Base-by-base conservation (phyloP, 2,888 invertebrate species). In the Leptinotarsa juncta region DNA sequence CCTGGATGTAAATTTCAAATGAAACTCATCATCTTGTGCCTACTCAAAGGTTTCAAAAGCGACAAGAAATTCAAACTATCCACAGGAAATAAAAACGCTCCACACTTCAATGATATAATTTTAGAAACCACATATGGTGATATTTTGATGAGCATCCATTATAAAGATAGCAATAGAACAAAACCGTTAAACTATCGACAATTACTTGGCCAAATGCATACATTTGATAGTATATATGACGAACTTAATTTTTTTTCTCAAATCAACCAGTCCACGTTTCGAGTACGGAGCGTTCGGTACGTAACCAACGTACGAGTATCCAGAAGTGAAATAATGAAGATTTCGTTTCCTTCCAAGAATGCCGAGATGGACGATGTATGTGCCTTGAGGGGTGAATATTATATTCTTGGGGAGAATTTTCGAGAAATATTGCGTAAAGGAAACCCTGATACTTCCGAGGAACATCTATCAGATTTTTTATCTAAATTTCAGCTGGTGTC, bases 321-420 rank as follows among this genome's bases (percentile, higher is more conserved):
- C 7, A 62, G 62, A 26, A 62, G 62, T 42, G 7, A 62, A n/a
- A 62, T 62, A 62, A 62, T 62, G 62, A 32, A 62, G 42, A 62
- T 10, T 5, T 15, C n/a, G 4, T 32, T 62, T 16, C 62, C 62
- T 10, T 7, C 32, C n/a, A 62, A 16, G 2, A 18, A 62, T 10
- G n/a, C 12, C n/a, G 62, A 16, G 3, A 7, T 4, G n/a, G 5
- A 7, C 32, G 62, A 62, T 12, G 14, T 62, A 2, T 32, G 32
- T 42, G 26, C 62, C n/a, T 5, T n/a, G n/a, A 16, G 18, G 16
- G 14, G 10, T n/a, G 62, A 32, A 7, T 42, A n/a, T 42, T 62
- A 62, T 26, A 62, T n/a, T 18, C 62, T 62, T n/a, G n/a, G 62
- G 10, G 62, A 26, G 18, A 32, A 32, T 42, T 32, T n/a, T 42